Conservation (phyloP, 2,888 invertebrate species). For the Anorthoa munda region DNA sequence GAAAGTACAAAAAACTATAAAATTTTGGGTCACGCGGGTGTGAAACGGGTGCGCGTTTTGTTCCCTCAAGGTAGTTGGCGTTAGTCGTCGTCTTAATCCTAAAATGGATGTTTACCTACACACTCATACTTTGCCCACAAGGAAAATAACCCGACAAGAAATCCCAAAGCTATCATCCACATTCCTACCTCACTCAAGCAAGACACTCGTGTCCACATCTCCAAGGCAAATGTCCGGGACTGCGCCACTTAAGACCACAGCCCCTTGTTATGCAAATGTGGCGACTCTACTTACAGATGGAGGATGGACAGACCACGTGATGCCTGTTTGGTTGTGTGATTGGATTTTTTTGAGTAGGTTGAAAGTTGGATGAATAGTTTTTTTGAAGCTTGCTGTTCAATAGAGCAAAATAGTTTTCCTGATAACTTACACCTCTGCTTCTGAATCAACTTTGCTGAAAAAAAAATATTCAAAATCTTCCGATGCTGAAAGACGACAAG, state of each 20-base stretch:
- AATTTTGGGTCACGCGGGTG: too few relatives aligned
- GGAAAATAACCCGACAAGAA: conserved; percentile 20
- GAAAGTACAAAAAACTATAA: too few relatives aligned
- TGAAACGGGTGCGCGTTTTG: too few relatives aligned
- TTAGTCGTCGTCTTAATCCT: too few relatives aligned
- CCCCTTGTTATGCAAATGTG: conserved; percentile 76
- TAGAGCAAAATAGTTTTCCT: neutral
- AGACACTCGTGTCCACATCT: conserved; percentile 55
- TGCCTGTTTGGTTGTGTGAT: conserved; percentile 18
- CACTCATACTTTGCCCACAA: neutral
- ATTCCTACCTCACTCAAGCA: conserved; percentile 51
- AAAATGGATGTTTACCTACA: neutral
- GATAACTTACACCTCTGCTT: too few relatives aligned
- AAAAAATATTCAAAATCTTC: neutral
- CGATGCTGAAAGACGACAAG: neutral
- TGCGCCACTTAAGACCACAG: conserved; percentile 53
- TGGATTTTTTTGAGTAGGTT: neutral
- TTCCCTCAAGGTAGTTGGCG: too few relatives aligned
- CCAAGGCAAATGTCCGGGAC: conserved; percentile 65
- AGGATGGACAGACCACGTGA: conserved; percentile 28
- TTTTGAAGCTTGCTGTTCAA: neutral
- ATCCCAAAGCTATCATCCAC: conserved; percentile 53
- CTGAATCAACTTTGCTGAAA: neutral
- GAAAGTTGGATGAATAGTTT: neutral
- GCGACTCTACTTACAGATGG: conserved; percentile 67